Evolutionary conservation across 1,140 invertebrate genomes (phyloP), one percentile per base, ranked within the genome.

Genomic region (Mercenaria mercenaria): DNA sequence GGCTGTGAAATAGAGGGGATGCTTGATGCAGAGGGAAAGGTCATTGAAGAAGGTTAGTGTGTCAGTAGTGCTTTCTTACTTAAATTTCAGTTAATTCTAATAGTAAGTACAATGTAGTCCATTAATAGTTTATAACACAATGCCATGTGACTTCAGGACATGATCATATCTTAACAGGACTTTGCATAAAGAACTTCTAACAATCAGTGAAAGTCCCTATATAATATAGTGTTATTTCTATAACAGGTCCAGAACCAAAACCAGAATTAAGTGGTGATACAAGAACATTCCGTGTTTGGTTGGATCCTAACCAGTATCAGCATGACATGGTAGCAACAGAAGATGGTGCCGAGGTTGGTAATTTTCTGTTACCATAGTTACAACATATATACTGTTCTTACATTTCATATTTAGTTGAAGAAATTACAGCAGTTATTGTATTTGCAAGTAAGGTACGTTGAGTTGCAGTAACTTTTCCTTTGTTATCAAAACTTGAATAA

Each of bases 1-100:
- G 99, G 99, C 0, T 99, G 99, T 96, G 99, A 99, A 96, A 97
- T 99, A 34, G 99, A 99, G 96, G 99, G 99, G 23, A 99, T 99
- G 98, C 96, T 99, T n/a, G 99, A 99, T 95, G 97, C 97, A 29
- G 98, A 98, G 91, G 99, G 99, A 0, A 97, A 99, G 91, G 98
- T 99, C 0, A 99, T 99, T 83, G 99, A 99, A 96, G 99, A 99
- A 96, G 98, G 95, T 96, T 88, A 88, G 92, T 69, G 15, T 74
- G 23, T 34, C n/a, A n/a, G n/a, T n/a, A n/a, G 10, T n/a, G n/a
- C n/a, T n/a, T n/a, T n/a, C n/a, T n/a, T n/a, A n/a, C n/a, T n/a
- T n/a, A 23, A 13, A 13, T 52, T 52, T 13, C 23, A 15, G n/a
- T 34, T 15, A 39, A 18, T 82, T 34, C 37, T 82, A 52, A 52